phyloP scores from a whole-genome alignment of 2,888 invertebrate species.

The Caenorhabditis sp. region DNA sequence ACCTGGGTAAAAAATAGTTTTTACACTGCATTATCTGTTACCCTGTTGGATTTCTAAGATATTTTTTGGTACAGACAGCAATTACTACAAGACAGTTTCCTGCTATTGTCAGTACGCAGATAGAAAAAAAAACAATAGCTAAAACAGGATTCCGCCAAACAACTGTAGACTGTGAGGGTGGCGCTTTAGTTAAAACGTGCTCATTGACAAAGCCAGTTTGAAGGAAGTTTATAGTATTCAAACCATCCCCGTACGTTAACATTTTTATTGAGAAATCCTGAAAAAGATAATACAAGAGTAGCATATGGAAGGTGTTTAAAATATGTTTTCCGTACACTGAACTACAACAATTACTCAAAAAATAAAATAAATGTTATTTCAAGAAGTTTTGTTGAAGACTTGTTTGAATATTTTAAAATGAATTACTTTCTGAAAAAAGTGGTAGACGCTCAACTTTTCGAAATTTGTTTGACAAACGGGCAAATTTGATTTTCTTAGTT shows the following conservation, averaged over 20 bases:
- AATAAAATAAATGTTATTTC: too few relatives aligned
- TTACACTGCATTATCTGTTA: conserved; percentile 15
- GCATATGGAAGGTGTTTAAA: too few relatives aligned
- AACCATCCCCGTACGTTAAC: conserved; percentile 29
- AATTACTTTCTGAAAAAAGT: conserved; percentile 12
- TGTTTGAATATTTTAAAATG: conserved; percentile 6
- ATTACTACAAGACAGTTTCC: conserved; percentile 96
- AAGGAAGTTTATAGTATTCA: conserved; percentile 8
- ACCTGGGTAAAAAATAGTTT: conserved; percentile 84
- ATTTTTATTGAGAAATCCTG: background rate
- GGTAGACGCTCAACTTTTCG: conserved; percentile 12
- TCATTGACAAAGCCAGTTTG: background rate
- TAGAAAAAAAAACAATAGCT: conserved; percentile 90
- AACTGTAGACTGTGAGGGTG: conserved; percentile 26
- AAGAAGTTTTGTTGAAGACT: background rate
- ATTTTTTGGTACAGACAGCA: conserved; percentile 94
- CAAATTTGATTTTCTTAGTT: conserved; percentile 49
- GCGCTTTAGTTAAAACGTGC: background rate
- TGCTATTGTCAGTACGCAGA: conserved; percentile 94
- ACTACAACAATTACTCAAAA: too few relatives aligned
- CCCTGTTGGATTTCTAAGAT: conserved; percentile 96
- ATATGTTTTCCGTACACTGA: too few relatives aligned
- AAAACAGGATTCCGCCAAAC: conserved; percentile 81
- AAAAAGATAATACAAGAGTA: background rate
- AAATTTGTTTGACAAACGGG: conserved; percentile 43